Evolutionary conservation across 2,888 invertebrate species (phyloP), one percentile per base, ranked within the genome.

Genomic region (Synergus gifuensis): DNA sequence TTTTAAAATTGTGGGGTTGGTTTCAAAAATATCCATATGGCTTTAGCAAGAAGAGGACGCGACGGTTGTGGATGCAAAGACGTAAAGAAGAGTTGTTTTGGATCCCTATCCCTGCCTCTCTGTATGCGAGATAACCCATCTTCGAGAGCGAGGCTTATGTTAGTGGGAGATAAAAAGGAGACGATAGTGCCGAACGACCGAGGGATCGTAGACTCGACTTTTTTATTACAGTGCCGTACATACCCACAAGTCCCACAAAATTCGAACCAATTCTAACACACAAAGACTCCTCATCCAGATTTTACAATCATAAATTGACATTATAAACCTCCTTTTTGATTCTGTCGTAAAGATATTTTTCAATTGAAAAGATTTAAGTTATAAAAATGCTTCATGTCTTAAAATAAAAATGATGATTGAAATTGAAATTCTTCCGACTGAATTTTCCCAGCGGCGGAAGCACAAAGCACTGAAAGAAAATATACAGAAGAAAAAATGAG

Each of bases 201-300:
- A 73, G 73, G 54, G 73, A 73, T 73, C 54, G 73, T 73, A 73
- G 73, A 73, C 73, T 73, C 73, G 49, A 54, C 73, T 73, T 73
- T 73, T 73, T 73, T 73, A 73, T 73, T 73, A 73, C 73, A 73
- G 73, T 73, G 73, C 73, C 73, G 73, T 73, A 73, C 46, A 46
- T 12, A 49, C 49, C 18, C 66, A 18, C 44, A 42, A 67, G 46
- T 44, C 18, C 66, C 66, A 42, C 46, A 54, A 73, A 73, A 54
- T 73, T 36, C 73, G 36, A 16, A 36, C 73, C 54, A 73, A 73
- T 73, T 73, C 11, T 18, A 60, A 60, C 58, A 1, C 18, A 60
- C 58, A 60, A 60, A 58, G 18, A 2, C 18, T 58, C 9, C 11
- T 58, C 58, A 58, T 5, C 58, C 18, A 18, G n/a, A 58, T 58